Evolutionary conservation across 2,113 vertebrate species (phyloP), one percentile per base, ranked within the genome.

Genomic region (Rhipidura dahli): DNA sequence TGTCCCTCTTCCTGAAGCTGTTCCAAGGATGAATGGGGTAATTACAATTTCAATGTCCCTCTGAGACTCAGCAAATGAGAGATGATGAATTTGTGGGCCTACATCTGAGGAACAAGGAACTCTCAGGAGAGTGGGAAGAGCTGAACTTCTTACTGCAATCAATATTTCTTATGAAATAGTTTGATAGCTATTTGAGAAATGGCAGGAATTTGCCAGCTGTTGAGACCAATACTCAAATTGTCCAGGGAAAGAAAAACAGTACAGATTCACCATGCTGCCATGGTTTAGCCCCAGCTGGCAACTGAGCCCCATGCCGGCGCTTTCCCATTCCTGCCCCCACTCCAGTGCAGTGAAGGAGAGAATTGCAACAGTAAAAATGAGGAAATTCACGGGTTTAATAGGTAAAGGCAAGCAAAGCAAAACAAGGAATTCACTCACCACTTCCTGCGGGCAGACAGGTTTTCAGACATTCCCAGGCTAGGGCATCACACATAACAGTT

Each of bases 271-370:
- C 57, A 6, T 8, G 53, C 23, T 75, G 70, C 26, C 24, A 22
- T 39, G 30, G 40, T 18, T 76, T 22, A 54, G 24, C 20, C 20
- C 47, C n/a, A 47, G 40, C 3, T 22, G 47, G 14, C 30, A 69
- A 7, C 26, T 31, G n/a, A 83, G n/a, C 20, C 19, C 24, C 54
- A 61, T 0, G 0, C 14, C 31, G n/a, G 8, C 0, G 0, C 9
- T 83, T 12, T 2, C 12, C 30, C 3, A 2, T 16, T 69, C 40
- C 61, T 9, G 2, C 2, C 27, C 15, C 2, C 2, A 1, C 17
- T 35, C 47, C 40, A 27, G 24, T 6, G 14, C 17, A 54, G 3
- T 8, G 21, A 35, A 53, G 13, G 30, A 47, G 35, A 47, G n/a
- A 69, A 76, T 2, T 76, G 11, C 21, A 27, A 19, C 17, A 47